Evolutionary conservation across 1,140 invertebrate species (phyloP), one percentile per base, ranked within the genome.

Genomic region (Drosophila quadrilineata): DNA sequence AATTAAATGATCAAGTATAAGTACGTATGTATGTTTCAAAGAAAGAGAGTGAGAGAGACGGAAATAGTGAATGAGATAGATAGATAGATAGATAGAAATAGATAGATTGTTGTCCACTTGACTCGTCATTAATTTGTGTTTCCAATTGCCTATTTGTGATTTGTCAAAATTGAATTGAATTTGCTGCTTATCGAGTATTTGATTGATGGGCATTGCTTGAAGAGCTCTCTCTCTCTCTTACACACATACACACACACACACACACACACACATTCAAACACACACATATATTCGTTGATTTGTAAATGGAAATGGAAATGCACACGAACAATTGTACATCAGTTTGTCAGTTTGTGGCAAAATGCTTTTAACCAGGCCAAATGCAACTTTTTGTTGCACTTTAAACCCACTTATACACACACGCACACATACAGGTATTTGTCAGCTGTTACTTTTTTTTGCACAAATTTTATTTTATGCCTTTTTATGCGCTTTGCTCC

Each of bases 151-250:
- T 77, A 84, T 77, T 84, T 84, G 77, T 84, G 77, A 82, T 84
- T 82, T 82, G 77, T 84, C 77, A 77, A 77, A 84, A 85, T 84
- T 73, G 77, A 85, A 85, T 84, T 84, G 77, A 85, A 85, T 84
- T 84, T 77, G 43, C 64, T 64, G 28, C 70, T 77, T 84, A 85
- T 77, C 79, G 41, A 70, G 36, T 38, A 85, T 85, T 76, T 84
- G 77, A 82, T 84, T 82, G 77, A 82, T 84, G 60, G 40, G 24
- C 21, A 33, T 29, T 57, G 57, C 35, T n/a, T n/a, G 49, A 60
- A 38, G 5, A 26, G 24, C 21, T 38, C 10, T 31, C 29, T 31
- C 38, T 28, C 9, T 10, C 60, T 38, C 26, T 21, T n/a, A 10
- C n/a, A 29, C 9, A 26, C n/a, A 14, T 33, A 35, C 14, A 14